Percentiles rank a stretch among this genome's conserved stretches.
Conservation (phyloP, 2,797 vertebrate genomes). For the Typhlichthys eigenmanni region DNA sequence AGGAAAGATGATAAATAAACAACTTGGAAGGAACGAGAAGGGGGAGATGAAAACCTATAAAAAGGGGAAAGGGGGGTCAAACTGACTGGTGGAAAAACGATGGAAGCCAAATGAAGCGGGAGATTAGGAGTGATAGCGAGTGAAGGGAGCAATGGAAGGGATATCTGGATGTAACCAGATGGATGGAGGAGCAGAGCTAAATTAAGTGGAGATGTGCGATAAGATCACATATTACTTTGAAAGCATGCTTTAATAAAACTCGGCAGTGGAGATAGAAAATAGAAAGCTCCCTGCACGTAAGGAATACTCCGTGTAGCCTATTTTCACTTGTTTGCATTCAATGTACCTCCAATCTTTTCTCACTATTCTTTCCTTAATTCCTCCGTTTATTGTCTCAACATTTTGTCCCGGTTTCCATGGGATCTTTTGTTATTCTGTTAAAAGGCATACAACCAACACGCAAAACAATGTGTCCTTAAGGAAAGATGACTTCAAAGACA, state of each 20-base stretch:
- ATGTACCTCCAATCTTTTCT: slow-evolving; percentile 20
- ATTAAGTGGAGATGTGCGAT: slow-evolving; percentile 51
- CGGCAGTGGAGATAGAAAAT: slow-evolving; percentile 35
- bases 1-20: not conserved
- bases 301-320: not conserved
- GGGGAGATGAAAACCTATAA: not conserved
- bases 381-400: slow-evolving; percentile 21
- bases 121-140: slow-evolving; percentile 66
- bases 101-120: slow-evolving; percentile 38
- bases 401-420: not conserved
- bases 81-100: not conserved
- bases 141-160: slow-evolving; percentile 42
- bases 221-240: slow-evolving; percentile 71
- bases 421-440: slow-evolving; percentile 6
- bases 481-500: slow-evolving; percentile 19
- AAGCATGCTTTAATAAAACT: slow-evolving; percentile 75
- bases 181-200: slow-evolving; percentile 33
- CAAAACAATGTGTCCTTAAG: not conserved
- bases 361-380: slow-evolving; percentile 21
- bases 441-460: slow-evolving; percentile 1
- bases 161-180: not conserved
- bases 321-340: slow-evolving; percentile 22
- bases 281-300: slow-evolving; percentile 24
- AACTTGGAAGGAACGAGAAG: slow-evolving; percentile 2
- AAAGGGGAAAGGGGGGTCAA: not conserved